Base-by-base conservation (phyloP, 2,113 vertebrate species). In the Gobius niger region DNA sequence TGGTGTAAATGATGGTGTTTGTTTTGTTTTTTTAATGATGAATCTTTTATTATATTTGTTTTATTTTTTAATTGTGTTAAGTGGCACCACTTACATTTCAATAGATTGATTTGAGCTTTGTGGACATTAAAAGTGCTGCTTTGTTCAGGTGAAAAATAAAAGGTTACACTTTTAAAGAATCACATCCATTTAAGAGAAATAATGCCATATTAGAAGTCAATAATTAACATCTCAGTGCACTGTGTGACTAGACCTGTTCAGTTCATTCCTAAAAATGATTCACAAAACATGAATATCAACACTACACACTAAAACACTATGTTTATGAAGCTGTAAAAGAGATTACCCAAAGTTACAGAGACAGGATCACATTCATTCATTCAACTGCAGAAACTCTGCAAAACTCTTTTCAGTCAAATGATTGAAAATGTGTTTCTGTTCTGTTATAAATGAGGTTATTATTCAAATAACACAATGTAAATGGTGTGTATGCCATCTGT, bases 401-500 rank as follows among this genome's bases (percentile, higher is more conserved):
- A n/a, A n/a, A n/a, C 24, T 34, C 24, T 34, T 34, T 16, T 51
- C 49, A 51, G 7, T 16, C 49, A 51, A n/a, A 53, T 53, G n/a
- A 18, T 9, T 3, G 18, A 7, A 53, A 7, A 9, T 18, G 51
- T 52, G n/a, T 9, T 9, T 18, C 9, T 24, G 24, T 3, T 24
- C 24, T 24, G 24, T 9, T 52, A 18, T 52, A 18, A 52, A 9
- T 52, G 18, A 12, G 19, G 8, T 16, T 53, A 16, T 65, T 69
- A 63, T 46, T 80, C 34, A 72, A 84, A 65, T 82, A 78, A 60
- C 63, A 62, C 65, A 64, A 79, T 83, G 75, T 75, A 80, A 73
- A 79, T 81, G 72, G 79, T 34, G 75, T 87, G 84, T 76, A 77
- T 71, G 66, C 73, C 49, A 78, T 84, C 54, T 91, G 84, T 91